These are phyloP conservation scores for Limnephilus auricula DNA, from an alignment of 2,888 invertebrate genomes.

Conservation along the genomic window DNA sequence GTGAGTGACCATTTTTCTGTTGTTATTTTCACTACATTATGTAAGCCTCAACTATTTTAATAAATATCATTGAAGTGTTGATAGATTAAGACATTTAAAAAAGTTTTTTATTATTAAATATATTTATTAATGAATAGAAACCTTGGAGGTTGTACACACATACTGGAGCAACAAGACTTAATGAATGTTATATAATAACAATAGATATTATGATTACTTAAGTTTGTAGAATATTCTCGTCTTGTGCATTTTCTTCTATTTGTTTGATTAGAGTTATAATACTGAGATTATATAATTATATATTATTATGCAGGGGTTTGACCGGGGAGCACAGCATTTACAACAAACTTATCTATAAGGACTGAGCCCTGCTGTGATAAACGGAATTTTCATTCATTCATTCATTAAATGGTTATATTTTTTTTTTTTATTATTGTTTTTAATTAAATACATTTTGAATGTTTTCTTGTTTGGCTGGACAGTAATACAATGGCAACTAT, in stretches of 20 bases:
- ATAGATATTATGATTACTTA: conserved; percentile 60
- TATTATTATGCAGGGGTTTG: neutral
- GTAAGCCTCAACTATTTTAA: conserved; percentile 15
- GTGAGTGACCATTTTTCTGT: conserved; percentile 50
- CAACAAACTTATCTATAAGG: conserved; percentile 50
- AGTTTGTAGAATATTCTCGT: conserved; percentile 46
- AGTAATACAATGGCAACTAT: neutral
- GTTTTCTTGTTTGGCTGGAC: conserved; percentile 8
- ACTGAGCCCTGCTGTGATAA: conserved; percentile 61
- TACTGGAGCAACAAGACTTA: conserved; percentile 66
- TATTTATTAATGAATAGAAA: conserved; percentile 63
- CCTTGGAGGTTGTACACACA: conserved; percentile 66
- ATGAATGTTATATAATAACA: conserved; percentile 66
- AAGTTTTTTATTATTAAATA: conserved; percentile 58
- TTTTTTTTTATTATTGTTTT: conserved; percentile 14
- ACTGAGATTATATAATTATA: conserved; percentile 9
- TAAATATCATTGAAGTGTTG: conserved; percentile 42
- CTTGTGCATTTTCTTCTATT: conserved; percentile 12
- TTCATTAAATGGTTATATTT: conserved; percentile 37
- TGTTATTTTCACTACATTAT: conserved; percentile 19
- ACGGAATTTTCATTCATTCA: conserved; percentile 57
- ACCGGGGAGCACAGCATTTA: conserved; percentile 44
- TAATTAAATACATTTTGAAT: conserved; percentile 6
- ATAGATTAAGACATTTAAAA: conserved; percentile 43
- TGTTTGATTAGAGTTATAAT: conserved; percentile 35